Base-by-base conservation (phyloP, 2,888 invertebrate genomes). In the Uropetala carovei region DNA sequence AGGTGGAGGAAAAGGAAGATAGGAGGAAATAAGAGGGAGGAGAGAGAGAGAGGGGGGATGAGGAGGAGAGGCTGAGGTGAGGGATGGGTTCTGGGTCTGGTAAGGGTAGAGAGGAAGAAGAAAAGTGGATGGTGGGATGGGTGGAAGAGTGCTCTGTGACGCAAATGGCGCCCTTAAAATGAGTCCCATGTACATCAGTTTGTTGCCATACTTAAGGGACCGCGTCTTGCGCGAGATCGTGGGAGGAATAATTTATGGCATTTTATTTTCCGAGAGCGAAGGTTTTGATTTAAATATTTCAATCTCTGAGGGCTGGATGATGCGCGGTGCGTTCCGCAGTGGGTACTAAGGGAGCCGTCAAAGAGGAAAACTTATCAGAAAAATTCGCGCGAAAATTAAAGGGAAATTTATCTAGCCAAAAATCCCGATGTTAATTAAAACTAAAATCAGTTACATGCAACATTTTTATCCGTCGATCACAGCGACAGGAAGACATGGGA, bases 181-280 rank as follows among this genome's bases (percentile, higher is more conserved):
- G 89, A 89, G 89, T 89, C 89, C 89, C 89, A 60, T 89, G 89
- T 89, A 89, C 89, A 89, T 89, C 89, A 89, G 89, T 89, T 89
- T 89, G 89, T 89, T 89, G 89, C 89, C 64, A 89, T 89, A 89
- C 89, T 89, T 89, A 68, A 68, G 89, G 64, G 68, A 60, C 60
- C 89, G 60, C 89, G 64, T 89, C 89, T 89, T 89, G 89, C 64
- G 83, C 64, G 60, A 27, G 64, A 64, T 89, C 64, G 89, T 68
- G 64, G 60, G 4, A 60, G 89, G 89, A 89, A 89, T 89, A 89
- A 89, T 89, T 89, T 89, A 89, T 43, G 89, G n/a, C 43, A 64
- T 68, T 89, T 89, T 11, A 64, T 89, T 64, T 89, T 59, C 56
- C 43, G 43, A 4, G n/a, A 83, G 18, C 16, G 83, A 83, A 83